Evolutionary conservation across 2,113 vertebrate species (phyloP), one percentile per base, ranked within the genome.

Genomic region (Phalacrocorax aristotelis): DNA sequence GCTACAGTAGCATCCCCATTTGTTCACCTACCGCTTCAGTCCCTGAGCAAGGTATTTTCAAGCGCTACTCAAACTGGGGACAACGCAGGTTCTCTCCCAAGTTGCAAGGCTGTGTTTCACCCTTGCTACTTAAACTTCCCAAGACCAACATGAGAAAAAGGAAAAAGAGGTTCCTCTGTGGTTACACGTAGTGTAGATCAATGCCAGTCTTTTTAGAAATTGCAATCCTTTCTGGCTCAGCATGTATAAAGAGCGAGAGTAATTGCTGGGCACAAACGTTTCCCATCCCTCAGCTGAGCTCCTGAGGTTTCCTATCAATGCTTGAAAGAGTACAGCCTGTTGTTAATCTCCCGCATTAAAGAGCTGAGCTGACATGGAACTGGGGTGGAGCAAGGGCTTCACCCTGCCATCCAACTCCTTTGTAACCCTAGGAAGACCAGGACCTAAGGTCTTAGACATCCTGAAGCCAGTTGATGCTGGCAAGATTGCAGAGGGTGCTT

Each of bases 71-170:
- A 72, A 15, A 29, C 19, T n/a, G 66, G 8, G 25, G 13, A 42
- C 36, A 58, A 82, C 8, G 22, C 54, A 93, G 8, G 29, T 26
- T 66, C n/a, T 20, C 20, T 71, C 83, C 29, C 15, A 58, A 49
- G 29, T 6, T 6, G 8, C 32, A 61, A 76, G 25, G 29, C 15
- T 38, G 30, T 27, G 13, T 38, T 72, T 89, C n/a, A 54, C 3
- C 3, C 12, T 9, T n/a, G 71, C 42, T 44, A n/a, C 20, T 71
- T 15, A 52, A 78, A 42, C 2, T 1, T 6, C 9, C 5, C 9
- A 11, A 48, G 12, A 65, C 12, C 23, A 52, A 32, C 0, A 0
- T 16, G 25, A 54, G 52, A 44, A 58, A 22, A 17, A 32, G 5
- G 9, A n/a, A 51, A 48, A 69, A 29, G 15, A 44, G 5, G 2